Evolutionary conservation across 1,140 invertebrate genomes (phyloP).

Genomic region (Neelides sp.): DNA sequence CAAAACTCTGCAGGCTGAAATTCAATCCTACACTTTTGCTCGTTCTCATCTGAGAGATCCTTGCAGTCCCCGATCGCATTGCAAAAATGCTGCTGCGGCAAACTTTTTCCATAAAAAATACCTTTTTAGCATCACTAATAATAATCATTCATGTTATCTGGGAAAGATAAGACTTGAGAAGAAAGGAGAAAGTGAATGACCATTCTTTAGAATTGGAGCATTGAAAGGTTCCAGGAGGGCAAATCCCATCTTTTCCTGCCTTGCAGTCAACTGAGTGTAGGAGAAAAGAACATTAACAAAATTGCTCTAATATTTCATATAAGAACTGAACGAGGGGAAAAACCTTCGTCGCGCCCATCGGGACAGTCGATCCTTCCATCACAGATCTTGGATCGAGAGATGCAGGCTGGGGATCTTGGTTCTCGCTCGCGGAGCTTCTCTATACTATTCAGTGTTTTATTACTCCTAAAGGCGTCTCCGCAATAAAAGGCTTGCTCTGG

Average conservation of each 20-base stretch:
- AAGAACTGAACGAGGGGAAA: not conserved
- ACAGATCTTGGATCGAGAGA: constrained; percentile 17
- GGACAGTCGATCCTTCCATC: constrained; percentile 23
- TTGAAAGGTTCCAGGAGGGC: constrained; percentile 29
- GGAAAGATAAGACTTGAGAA: no score
- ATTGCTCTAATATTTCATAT: not conserved
- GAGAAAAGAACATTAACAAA: not conserved
- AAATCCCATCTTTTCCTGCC: constrained; percentile 18
- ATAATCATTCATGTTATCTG: no score
- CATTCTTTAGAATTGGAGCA: constrained; percentile 28
- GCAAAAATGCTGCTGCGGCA: constrained; percentile 27
- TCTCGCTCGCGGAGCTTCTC: constrained; percentile 2
- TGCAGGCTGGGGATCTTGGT: constrained; percentile 3
- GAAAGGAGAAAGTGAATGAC: no score
- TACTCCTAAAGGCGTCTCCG: no score
- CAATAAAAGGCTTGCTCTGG: constrained; percentile 33
- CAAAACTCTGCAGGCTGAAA: constrained; percentile 42
- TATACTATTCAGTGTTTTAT: no score
- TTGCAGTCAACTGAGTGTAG: constrained; percentile 9
- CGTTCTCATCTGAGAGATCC: constrained; percentile 47
- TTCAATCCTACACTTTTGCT: constrained; percentile 27
- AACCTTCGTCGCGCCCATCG: not conserved
- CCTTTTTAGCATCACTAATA: no score
- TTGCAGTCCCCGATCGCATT: constrained; percentile 72
- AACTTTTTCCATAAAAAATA: no score